Evolutionary conservation across 1,140 invertebrate species (phyloP), one percentile per base, ranked within the genome.

Genomic region (Drosophila sucinea): DNA sequence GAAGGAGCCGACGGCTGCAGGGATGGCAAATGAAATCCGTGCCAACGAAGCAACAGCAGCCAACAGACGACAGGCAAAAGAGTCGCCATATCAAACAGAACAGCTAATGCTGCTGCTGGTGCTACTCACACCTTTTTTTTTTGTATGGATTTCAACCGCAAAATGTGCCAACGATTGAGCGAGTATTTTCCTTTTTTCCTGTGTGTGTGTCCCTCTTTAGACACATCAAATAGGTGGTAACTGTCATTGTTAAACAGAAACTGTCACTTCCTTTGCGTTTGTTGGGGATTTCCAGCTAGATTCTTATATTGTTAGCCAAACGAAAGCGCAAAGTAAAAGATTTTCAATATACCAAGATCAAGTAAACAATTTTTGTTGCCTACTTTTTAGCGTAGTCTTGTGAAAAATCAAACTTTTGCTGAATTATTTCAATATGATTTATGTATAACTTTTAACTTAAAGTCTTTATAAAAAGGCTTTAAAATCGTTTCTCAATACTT

Each of bases 91-190:
- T 25, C 60, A 40, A 41, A 51, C 25, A 51, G 23, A 27, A 17
- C 17, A 51, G 25, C 23, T 51, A 10, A 35, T 40, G 60, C 38
- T 44, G 17, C 35, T 25, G 6, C 38, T 40, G 30, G 3, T 11
- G 8, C n/a, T 23, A 35, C 40, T 61, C 60, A 44, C 40, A 61
- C 35, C 38, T 10, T 27, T 27, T 51, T 27, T 10, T 60, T 41
- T 60, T 60, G 25, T 41, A 44, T 61, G 38, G 38, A 61, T 17
- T 61, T 44, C 60, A 61, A 44, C 60, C 60, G 38, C 60, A 61
- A 61, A 61, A 61, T 61, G 27, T 41, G 60, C 38, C 38, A 61
- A 61, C 60, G 23, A 61, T 33, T 27, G 6, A 17, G n/a, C 25
- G 33, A 7, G 10, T 23, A 11, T 8, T 32, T 55, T 11, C 7